Percentiles rank a stretch among this genome's conserved stretches.
Evolutionary conservation across 2,113 vertebrate species (phyloP).

Genomic region (Amazona vittata): DNA sequence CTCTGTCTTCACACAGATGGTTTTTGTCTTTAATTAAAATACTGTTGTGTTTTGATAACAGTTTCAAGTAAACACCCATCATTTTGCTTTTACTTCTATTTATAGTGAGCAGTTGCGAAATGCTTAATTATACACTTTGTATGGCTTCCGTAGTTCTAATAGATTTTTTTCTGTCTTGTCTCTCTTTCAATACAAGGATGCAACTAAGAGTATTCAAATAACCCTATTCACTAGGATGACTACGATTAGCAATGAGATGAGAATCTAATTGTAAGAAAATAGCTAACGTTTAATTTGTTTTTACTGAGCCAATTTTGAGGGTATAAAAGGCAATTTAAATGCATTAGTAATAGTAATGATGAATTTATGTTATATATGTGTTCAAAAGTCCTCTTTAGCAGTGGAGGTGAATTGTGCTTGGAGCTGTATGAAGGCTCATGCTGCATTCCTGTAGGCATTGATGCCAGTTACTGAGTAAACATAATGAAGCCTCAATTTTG

Average conservation of each 20-base stretch:
- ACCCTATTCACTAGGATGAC: background rate
- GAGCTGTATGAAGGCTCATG: background rate
- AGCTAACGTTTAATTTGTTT: conserved; percentile 23
- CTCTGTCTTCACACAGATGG: background rate
- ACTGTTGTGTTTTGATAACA: conserved; percentile 16
- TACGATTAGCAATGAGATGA: conserved; percentile 23
- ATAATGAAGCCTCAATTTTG: background rate
- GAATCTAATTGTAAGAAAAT: conserved; percentile 35
- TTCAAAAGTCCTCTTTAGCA: background rate
- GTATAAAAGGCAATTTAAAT: conserved; percentile 22
- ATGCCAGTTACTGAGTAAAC: background rate
- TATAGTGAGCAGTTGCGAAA: background rate
- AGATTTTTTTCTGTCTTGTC: conserved; percentile 4
- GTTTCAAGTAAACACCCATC: background rate
- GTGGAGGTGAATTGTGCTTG: background rate
- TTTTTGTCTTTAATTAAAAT: conserved; percentile 34
- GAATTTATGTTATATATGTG: background rate
- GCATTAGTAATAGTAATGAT: background rate
- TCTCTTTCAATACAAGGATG: background rate
- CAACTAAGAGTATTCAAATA: background rate
- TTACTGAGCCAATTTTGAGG: background rate
- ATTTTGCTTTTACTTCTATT: background rate
- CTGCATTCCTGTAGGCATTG: background rate
- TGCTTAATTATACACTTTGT: background rate
- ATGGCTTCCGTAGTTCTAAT: background rate